Base-by-base conservation (phyloP, 2,113 vertebrate genomes). In the Nothocercus nigrocapillus region DNA sequence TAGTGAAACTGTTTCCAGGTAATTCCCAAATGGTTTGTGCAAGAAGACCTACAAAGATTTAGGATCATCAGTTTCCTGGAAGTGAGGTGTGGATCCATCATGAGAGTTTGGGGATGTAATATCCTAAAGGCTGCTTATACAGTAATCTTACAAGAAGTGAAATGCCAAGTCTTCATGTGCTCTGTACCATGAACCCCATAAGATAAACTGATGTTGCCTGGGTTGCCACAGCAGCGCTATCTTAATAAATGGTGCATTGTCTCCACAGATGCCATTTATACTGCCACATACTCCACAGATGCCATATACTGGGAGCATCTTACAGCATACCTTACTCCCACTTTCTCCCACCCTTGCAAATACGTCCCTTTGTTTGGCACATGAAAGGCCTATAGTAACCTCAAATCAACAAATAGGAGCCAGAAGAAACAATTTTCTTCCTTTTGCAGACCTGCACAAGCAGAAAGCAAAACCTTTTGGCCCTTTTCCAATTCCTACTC, bases 361-460 rank as follows among this genome's bases (percentile, higher is more conserved):
- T 0, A 1, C 72, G 38, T 1, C 3, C 3, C 3, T 0, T 13
- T 85, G 28, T 51, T 45, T 88, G 75, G n/a, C 28, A 67, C 15
- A 38, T 72, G 42, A 94, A 77, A 88, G 22, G 8, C 38, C 58
- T 38, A 64, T 36, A 40, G 56, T 40, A 79, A 32, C 56, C 59
- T 36, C 72, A 78, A 84, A 68, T 74, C 28, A 67, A 56, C 69
- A 51, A 82, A 15, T 12, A 64, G 40, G 5, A 11, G 27, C 14
- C 64, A 93, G 64, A 85, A 91, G 28, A 53, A 90, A 68, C 9
- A 47, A 61, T 78, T 78, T 82, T 72, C 15, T 96, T 81, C 28
- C 51, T 32, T 54, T 67, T 61, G 51, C 34, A 84, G 61, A 81
- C 11, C 80, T 90, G 67, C 61, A 32, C 64, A 93, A 68, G 58